Percentiles rank a stretch among this genome's conserved stretches.
These are phyloP conservation scores for Gulo gulo DNA, from an alignment of 2,113 vertebrate genomes.

Conservation along the genomic window DNA sequence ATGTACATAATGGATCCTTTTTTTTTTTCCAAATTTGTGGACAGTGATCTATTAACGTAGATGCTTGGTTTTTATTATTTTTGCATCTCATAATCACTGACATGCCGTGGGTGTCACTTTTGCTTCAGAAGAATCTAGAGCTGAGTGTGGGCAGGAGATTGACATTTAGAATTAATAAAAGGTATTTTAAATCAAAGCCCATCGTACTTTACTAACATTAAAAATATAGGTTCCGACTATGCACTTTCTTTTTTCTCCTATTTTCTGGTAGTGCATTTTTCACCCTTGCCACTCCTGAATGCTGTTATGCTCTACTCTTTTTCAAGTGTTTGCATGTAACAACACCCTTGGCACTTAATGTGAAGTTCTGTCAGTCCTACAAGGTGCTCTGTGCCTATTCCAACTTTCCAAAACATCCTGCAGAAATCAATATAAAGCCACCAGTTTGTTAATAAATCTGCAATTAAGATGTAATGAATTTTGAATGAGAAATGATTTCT, in stretches of 20 bases:
- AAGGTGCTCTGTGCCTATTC: slow-evolving; percentile 76
- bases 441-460: slow-evolving; percentile 83
- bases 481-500: slow-evolving; percentile 88
- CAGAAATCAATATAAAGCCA: slow-evolving; percentile 82
- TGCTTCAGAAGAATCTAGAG: neutral
- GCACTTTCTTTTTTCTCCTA: neutral
- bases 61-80: neutral
- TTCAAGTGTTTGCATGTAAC: slow-evolving; percentile 70
- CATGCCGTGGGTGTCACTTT: neutral
- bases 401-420: slow-evolving; percentile 82
- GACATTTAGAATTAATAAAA: neutral
- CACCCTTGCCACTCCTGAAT: neutral
- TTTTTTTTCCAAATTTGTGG: neutral
- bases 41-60: neutral
- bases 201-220: neutral
- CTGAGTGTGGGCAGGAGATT: neutral
- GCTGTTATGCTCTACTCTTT: neutral
- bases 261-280: neutral
- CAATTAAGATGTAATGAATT: slow-evolving; percentile 86
- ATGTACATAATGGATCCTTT: neutral
- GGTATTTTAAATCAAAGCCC: neutral
- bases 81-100: neutral
- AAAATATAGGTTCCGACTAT: accelerated
- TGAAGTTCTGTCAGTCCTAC: slow-evolving; percentile 72
- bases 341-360: slow-evolving; percentile 70